Conservation (phyloP, 2,888 invertebrate species). For the Tuta absoluta region DNA sequence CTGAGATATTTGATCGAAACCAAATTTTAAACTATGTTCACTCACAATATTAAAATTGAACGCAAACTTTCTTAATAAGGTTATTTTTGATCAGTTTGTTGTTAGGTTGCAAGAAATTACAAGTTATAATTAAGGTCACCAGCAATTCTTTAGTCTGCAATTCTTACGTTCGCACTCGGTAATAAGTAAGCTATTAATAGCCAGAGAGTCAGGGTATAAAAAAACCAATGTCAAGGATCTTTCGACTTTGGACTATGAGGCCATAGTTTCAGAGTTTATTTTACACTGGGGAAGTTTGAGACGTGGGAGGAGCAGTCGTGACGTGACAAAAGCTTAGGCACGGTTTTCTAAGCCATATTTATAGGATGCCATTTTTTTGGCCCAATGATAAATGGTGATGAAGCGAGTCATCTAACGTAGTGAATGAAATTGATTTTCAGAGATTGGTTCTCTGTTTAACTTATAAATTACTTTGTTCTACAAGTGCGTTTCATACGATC, state of each 20-base stretch:
- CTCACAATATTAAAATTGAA: too few species aligned
- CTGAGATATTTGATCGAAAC: too few species aligned
- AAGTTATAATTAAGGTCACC: neutral
- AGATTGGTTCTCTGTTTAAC: neutral
- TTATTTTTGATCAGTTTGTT: neutral
- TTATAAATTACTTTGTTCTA: too few species aligned
- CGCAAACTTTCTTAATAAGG: neutral
- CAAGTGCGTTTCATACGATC: too few species aligned
- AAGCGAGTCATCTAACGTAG: neutral
- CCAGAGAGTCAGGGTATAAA: constrained; percentile 37
- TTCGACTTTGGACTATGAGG: constrained; percentile 34
- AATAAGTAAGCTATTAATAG: constrained; percentile 13
- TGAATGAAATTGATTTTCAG: neutral
- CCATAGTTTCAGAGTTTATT: constrained; percentile 35
- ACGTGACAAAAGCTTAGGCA: constrained; percentile 43
- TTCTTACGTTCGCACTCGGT: constrained; percentile 3
- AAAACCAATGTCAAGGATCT: constrained; percentile 51
- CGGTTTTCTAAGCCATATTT: constrained; percentile 36
- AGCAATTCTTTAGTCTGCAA: neutral
- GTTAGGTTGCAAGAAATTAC: neutral
- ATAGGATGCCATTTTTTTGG: constrained; percentile 8
- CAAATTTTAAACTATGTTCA: too few species aligned
- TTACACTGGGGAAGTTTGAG: constrained; percentile 37
- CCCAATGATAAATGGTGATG: constrained; percentile 5
- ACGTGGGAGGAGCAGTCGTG: constrained; percentile 48